Conservation (phyloP, 1,140 invertebrate species). For the Cydia strobilella region DNA sequence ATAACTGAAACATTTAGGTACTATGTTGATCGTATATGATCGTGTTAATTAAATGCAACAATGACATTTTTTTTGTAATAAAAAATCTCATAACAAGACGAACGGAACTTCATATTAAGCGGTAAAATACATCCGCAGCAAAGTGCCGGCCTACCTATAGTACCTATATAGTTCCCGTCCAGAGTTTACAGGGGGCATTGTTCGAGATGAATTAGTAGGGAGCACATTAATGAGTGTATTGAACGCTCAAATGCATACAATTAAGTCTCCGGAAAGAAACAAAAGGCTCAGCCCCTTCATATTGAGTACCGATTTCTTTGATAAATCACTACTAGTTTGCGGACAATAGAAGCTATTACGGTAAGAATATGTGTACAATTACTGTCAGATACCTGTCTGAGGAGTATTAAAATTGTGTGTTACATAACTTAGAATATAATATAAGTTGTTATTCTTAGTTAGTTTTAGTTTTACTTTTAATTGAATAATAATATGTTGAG, state of each 20-base stretch:
- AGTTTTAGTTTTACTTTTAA: no score
- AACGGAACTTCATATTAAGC: no score
- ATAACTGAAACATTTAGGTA: no score
- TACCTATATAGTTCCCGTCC: conserved; percentile 1
- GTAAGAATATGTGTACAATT: not conserved
- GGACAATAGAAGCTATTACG: not conserved
- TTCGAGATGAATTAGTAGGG: conserved; percentile 48
- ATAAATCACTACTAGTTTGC: conserved; percentile 5
- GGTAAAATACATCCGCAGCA: no score
- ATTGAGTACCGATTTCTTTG: conserved; percentile 8
- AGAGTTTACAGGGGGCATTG: conserved; percentile 44
- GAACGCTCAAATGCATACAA: conserved; percentile 48
- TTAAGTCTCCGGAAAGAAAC: conserved; percentile 43
- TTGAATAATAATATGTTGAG: no score
- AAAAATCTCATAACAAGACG: no score
- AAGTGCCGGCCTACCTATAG: no score
- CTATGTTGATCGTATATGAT: no score
- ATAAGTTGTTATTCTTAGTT: no score
- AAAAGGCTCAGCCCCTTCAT: conserved; percentile 16
- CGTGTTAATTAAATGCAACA: no score
- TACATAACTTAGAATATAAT: not conserved
- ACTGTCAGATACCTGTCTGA: not conserved
- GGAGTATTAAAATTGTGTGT: not conserved
- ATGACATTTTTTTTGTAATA: no score
- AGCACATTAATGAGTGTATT: conserved; percentile 54